Percentiles rank a stretch among this genome's conserved stretches.
Conservation (phyloP, 2,113 vertebrate genomes). For the Archocentrus centrarchus region DNA sequence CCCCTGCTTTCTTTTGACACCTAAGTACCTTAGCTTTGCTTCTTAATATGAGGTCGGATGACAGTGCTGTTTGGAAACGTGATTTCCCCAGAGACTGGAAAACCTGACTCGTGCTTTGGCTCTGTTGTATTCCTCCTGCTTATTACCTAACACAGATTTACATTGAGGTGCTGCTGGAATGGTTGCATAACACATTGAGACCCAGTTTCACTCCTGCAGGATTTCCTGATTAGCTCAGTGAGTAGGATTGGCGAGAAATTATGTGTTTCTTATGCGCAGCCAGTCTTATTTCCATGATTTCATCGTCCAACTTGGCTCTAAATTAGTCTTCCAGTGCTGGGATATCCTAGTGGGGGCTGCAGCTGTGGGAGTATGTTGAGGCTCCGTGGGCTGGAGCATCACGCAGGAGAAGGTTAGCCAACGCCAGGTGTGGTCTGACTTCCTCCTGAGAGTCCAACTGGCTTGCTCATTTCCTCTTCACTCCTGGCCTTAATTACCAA, state of each 20-base stretch:
- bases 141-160: conserved; percentile 61
- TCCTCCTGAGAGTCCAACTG: conserved; percentile 49
- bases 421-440: conserved; percentile 68
- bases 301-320: conserved; percentile 60
- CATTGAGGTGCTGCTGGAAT: conserved; percentile 46
- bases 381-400: conserved; percentile 37
- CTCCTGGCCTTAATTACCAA: conserved; percentile 67
- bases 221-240: conserved; percentile 67
- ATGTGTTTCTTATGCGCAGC: conserved; percentile 63
- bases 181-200: conserved; percentile 57
- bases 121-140: conserved; percentile 53
- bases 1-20: conserved; percentile 25
- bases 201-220: conserved; percentile 62
- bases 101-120: conserved; percentile 39
- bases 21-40: conserved; percentile 55
- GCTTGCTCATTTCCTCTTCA: conserved; percentile 36
- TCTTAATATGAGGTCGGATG: conserved; percentile 53
- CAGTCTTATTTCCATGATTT: conserved; percentile 59
- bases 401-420: conserved; percentile 54
- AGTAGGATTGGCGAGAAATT: conserved; percentile 58
- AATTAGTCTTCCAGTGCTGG: conserved; percentile 64
- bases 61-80: conserved; percentile 21
- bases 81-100: conserved; percentile 56
- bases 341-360: conserved; percentile 56
- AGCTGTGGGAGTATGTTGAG: conserved; percentile 63